Evolutionary conservation across 2,888 invertebrate genomes (phyloP).

Genomic region (Sinodicranocentrus sp.): DNA sequence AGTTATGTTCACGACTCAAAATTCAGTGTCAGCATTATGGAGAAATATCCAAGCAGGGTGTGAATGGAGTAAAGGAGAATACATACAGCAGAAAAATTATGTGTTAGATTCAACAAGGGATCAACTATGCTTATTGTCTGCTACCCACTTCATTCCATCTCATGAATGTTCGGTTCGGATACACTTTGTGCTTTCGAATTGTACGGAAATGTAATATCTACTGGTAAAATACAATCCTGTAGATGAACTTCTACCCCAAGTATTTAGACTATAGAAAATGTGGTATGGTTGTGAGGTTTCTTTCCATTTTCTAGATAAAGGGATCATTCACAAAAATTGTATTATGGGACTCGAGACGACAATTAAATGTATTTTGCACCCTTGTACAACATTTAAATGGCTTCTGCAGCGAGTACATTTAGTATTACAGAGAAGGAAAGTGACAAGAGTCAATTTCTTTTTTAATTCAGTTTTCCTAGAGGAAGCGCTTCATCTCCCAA

Average conservation of each 20-base stretch:
- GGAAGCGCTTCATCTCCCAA: neutral
- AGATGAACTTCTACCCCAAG: too few relatives aligned
- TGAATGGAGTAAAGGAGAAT: neutral
- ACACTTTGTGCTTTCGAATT: too few relatives aligned
- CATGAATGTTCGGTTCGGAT: too few relatives aligned
- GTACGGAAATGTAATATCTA: too few relatives aligned
- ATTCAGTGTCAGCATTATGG: constrained; percentile 2
- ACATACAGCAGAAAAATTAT: constrained; percentile 13
- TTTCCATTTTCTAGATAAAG: neutral
- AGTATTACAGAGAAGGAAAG: neutral
- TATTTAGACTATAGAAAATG: neutral
- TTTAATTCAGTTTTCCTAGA: constrained; percentile 17
- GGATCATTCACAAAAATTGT: neutral
- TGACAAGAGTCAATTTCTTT: constrained; percentile 15
- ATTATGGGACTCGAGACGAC: constrained; percentile 50
- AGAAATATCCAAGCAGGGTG: neutral
- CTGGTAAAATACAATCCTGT: too few relatives aligned
- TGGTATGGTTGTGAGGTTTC: too few relatives aligned
- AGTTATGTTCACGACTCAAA: constrained; percentile 16
- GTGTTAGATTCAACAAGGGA: constrained; percentile 40
- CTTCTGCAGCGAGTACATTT: neutral
- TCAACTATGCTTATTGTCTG: constrained; percentile 30
- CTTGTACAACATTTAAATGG: constrained; percentile 9
- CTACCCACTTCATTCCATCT: neutral
- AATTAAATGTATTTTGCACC: constrained; percentile 51